Base-by-base conservation (phyloP, 2,888 invertebrate species). In the Xylota segnis region DNA sequence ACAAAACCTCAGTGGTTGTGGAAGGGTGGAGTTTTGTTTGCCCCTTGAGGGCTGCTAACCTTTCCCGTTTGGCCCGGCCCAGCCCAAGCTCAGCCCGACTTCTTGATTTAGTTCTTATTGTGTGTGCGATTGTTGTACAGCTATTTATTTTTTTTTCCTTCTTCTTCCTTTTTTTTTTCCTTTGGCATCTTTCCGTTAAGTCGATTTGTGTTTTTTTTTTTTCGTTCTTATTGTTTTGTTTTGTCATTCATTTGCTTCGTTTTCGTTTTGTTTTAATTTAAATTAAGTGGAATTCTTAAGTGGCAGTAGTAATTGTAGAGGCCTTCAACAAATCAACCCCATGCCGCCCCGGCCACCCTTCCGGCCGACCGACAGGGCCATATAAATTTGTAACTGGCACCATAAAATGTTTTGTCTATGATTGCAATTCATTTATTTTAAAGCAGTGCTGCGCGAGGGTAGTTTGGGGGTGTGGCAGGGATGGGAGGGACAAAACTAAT, bases 351-450 rank as follows among this genome's bases (percentile, higher is more conserved):
- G 0, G 9, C 32, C 23, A 3, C 10, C 50, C 16, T 27, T 7
- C 43, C n/a, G 1, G 3, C 23, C 23, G 23, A 23, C 23, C 29
- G 4, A 50, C 56, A 18, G 18, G 70, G 71, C 72, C 76, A 77
- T 77, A 86, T 82, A 77, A 86, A 86, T 86, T 86, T 82, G 86
- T 86, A 86, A 86, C 86, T 86, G 86, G 86, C 76, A 86, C 86
- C 86, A 76, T 86, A 77, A 82, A 86, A 86, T 82, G 82, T 82
- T 82, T 86, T 86, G 82, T 78, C 87, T 88, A 87, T 88, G 87
- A 88, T 88, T 88, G 88, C 87, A 83, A 84, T 87, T 87, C 87
- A 87, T 88, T 88, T 84, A 68, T 79, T 87, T 77, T 59, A 72
- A 72, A 75, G 79, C 71, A 68, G 66, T 66, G 47, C 65, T 47